Evolutionary conservation across 37 sponge, comb jelly and placozoan genomes (phyloP), one percentile per base, ranked within the genome.

Genomic region (Tethya wilhelma): DNA sequence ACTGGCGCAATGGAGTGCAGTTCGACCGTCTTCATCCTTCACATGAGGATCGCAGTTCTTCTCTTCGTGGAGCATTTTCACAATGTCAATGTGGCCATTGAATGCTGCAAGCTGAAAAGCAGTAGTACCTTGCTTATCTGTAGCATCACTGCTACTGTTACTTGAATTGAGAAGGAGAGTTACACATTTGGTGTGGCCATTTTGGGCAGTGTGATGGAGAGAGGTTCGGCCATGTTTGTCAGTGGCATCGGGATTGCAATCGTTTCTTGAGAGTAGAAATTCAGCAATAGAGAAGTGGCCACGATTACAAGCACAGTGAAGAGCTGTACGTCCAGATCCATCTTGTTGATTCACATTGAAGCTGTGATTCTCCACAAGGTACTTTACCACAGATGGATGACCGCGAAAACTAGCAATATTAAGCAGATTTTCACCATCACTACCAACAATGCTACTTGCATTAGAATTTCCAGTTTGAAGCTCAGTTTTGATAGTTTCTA

Each of bases 281-380:
- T 75, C 80, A 19, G 79, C 83, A 4, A 85, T 64, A 4, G 90
- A 77, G 36, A 82, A 0, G 26, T 88, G 78, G 7, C 89, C 82
- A 36, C 85, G 77, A 20, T 75, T 67, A 53, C 86, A 84, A 5
- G 91, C 91, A 49, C 59, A 63, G 69, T 95, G 95, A 22, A 95
- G 79, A 4, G 95, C 86, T 19, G 74, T 72, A n/a, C 69, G 65
- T 0, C 66, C 65, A 42, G 87, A 67, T 40, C 30, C 56, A 60
- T 90, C 84, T 30, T 25, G 40, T 8, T 45, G 57, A 30, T 68
- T 36, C 20, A 12, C 20, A 12, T 12, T 59, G 25, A 25, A 59
- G 62, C 20, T 59, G 20, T 59, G 62, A 30, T 59, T 75, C 23
- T 71, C 67, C 2, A 86, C 64, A 22, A 86, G 57, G 39, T 60